Evolutionary conservation across 2,888 invertebrate species (phyloP), one percentile per base, ranked within the genome.

Genomic region (Hemithea aestivaria): DNA sequence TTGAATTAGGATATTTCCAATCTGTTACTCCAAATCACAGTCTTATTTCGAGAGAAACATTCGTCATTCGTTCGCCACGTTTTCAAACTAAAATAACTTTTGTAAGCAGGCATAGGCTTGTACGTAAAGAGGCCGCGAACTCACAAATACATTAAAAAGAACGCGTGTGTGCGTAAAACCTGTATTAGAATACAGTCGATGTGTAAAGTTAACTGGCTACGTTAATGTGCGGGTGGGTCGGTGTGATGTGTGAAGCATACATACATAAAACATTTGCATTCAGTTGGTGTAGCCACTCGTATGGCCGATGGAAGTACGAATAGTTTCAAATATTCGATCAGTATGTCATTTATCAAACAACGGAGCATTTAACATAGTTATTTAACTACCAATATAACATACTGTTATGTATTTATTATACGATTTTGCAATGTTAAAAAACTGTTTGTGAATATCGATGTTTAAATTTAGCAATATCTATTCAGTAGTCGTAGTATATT

Each of bases 191-290:
- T 51, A 32, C 21, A 10, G 10, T 11, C 24, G 35, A 31, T 40
- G 35, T 27, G 46, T 35, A 45, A 49, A 54, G 48, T 53, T 55
- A 52, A 30, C 34, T 35, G 8, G 48, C 35, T 20, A 27, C 27
- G 35, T 34, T 32, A 43, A 49, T 45, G 44, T 34, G 40, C 33
- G 27, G 41, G 38, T 29, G 28, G 37, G n/a, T n/a, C n/a, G n/a
- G n/a, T n/a, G n/a, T n/a, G 37, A 58, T 57, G 58, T 53, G 57
- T 57, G 57, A 51, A 45, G 40, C 51, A 49, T 58, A 58, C 51
- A 49, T 58, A 58, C 54, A 57, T 59, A 51, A 62, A 58, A 68
- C 62, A 74, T 80, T 75, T 73, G 66, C 73, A 78, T 74, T 69
- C 62, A 53, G 45, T 57, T 54, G 58, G 56, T 66, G 72, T 73